phyloP scores from a whole-genome alignment of 2,797 vertebrate genomes.

The Crenichthys baileyi region DNA sequence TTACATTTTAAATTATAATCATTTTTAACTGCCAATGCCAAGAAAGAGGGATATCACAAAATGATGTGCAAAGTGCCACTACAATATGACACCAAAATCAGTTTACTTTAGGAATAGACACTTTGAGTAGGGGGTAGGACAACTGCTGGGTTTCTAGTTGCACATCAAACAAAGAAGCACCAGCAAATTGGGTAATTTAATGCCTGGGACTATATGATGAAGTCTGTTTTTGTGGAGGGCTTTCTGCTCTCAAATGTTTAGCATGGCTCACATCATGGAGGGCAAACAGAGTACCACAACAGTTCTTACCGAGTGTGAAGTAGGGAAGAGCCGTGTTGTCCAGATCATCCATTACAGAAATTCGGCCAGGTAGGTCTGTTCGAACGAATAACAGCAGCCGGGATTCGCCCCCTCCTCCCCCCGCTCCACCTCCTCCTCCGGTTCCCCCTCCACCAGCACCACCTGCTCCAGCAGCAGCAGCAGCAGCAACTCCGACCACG shows the following conservation, averaged over 20 bases:
- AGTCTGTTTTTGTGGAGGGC: conserved; percentile 7
- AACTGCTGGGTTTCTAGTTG: not conserved
- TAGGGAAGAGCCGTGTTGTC: conserved; percentile 99
- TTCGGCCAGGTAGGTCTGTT: conserved; percentile 93
- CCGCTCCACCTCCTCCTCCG: conserved; percentile 53
- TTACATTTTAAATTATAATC: conserved; percentile 67
- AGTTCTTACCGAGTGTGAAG: conserved; percentile 94
- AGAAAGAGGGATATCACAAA: conserved; percentile 17
- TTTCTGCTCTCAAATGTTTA: conserved; percentile 20
- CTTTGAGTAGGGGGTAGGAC: not conserved
- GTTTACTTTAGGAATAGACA: not conserved
- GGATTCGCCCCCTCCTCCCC: conserved; percentile 84
- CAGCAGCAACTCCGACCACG: conserved; percentile 62
- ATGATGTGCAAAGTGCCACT: conserved; percentile 9
- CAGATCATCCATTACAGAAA: conserved; percentile 97
- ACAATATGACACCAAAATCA: conserved; percentile 13
- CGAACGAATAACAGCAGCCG: conserved; percentile 93
- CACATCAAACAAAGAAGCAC: not conserved
- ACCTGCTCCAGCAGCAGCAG: conserved; percentile 64
- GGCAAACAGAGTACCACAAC: conserved; percentile 30
- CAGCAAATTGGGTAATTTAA: conserved; percentile 4
- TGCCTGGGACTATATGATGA: not conserved
- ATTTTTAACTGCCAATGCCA: conserved; percentile 45
- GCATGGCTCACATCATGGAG: conserved; percentile 19
- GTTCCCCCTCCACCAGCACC: conserved; percentile 75